A percentile compares a stretch with the other conserved stretches of the same genome.
phyloP scores from a whole-genome alignment of 2,888 invertebrate species.

The Enchytraeus crypticus region DNA sequence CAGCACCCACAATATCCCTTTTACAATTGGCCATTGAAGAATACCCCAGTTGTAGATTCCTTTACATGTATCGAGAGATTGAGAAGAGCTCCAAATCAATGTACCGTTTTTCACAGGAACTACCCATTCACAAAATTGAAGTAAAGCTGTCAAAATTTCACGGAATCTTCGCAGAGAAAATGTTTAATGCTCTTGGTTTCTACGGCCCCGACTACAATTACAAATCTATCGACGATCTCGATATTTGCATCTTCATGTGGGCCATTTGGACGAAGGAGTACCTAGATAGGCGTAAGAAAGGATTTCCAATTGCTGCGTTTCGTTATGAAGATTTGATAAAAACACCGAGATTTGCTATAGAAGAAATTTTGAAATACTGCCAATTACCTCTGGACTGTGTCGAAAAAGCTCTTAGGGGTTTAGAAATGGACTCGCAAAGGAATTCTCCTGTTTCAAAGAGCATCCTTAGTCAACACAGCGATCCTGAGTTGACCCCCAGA shows the following conservation, averaged over 20 bases:
- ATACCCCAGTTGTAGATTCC: constrained; percentile 10
- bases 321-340: constrained; percentile 8
- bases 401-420: not conserved
- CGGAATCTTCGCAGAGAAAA: no score
- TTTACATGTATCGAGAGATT: constrained; percentile 17
- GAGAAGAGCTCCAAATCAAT: constrained; percentile 17
- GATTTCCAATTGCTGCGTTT: not conserved
- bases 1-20: no score
- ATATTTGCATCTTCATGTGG: not conserved
- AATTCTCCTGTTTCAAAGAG: not conserved
- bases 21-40: no score
- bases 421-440: constrained; percentile 4
- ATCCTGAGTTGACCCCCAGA: not conserved
- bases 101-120: not conserved
- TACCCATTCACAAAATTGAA: not conserved
- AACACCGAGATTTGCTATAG: not conserved
- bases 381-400: not conserved
- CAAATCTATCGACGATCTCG: not conserved
- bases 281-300: not conserved
- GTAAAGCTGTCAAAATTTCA: no score
- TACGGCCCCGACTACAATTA: not conserved
- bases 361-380: not conserved
- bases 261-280: constrained; percentile 1
- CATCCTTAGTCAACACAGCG: not conserved
- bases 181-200: constrained; percentile 2